A percentile compares a stretch with the other conserved stretches of the same genome.
These are phyloP conservation scores for Stomatorhinus walkeri DNA, from an alignment of 2,797 vertebrate genomes.

Conservation along the genomic window DNA sequence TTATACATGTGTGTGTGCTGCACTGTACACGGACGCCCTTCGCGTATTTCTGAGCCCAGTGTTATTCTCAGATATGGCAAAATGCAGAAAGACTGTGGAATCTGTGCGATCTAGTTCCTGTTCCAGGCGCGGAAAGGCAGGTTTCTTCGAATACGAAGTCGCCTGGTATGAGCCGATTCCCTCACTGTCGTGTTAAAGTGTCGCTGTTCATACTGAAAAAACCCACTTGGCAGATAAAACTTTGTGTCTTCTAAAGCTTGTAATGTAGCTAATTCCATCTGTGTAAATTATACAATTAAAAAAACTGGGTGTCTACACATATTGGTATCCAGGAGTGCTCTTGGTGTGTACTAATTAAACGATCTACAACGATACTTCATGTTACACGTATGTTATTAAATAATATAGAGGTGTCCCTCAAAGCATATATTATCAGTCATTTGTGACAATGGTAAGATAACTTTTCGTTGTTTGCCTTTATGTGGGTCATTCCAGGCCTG, in stretches of 20 bases:
- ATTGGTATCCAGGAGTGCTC: neutral
- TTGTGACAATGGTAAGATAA: neutral
- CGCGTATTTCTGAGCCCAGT: neutral
- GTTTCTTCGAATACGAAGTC: neutral
- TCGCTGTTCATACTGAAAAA: neutral
- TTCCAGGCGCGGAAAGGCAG: neutral
- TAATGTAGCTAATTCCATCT: neutral
- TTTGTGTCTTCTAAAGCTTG: neutral
- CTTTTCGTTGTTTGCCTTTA: neutral
- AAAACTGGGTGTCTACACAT: neutral
- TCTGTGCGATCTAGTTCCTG: neutral
- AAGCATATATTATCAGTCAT: neutral
- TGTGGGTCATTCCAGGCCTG: neutral
- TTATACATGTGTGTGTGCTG: neutral
- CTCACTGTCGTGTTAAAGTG: neutral
- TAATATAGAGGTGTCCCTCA: neutral
- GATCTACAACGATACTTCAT: neutral
- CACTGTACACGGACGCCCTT: neutral
- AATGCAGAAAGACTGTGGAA: neutral
- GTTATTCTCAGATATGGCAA: neutral
- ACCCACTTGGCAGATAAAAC: neutral
- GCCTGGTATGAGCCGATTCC: neutral
- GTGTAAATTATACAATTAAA: neutral
- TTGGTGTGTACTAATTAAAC: neutral
- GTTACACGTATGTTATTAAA: neutral